These are phyloP conservation scores for Oncopodura yosiiana DNA, from an alignment of 1,140 invertebrate species.

Conservation along the genomic window DNA sequence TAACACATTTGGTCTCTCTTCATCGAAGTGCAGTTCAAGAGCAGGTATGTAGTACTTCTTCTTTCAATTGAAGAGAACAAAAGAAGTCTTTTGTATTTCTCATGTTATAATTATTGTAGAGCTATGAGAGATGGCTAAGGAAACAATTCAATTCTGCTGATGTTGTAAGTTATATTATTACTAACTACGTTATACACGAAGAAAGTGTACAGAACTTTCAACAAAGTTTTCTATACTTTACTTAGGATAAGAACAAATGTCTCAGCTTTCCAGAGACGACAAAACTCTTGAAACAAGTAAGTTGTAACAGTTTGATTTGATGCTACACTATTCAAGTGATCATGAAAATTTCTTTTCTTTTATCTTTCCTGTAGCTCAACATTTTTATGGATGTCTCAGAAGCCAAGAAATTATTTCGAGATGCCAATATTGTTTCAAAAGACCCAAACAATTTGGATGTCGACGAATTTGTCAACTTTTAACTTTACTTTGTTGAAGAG, in stretches of 20 bases:
- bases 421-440: slow-evolving; percentile 44
- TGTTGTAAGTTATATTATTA: too few species aligned
- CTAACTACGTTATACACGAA: too few species aligned
- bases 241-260: slow-evolving; percentile 41
- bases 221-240: too few species aligned
- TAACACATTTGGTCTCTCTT: slow-evolving; percentile 25
- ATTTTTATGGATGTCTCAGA: slow-evolving; percentile 40
- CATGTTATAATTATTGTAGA: too few species aligned
- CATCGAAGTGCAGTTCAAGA: slow-evolving; percentile 24
- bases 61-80: too few species aligned
- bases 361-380: too few species aligned
- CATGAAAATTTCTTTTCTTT: too few species aligned
- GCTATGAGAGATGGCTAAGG: slow-evolving; percentile 41
- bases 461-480: slow-evolving; percentile 49
- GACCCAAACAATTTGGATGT: slow-evolving; percentile 43
- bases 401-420: slow-evolving; percentile 42
- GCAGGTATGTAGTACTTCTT: too few species aligned
- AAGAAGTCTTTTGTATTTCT: too few species aligned
- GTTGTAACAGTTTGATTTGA: too few species aligned
- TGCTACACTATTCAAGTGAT: too few species aligned
- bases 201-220: too few species aligned
- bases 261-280: slow-evolving; percentile 43
- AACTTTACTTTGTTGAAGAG: slow-evolving; percentile 45
- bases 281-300: slow-evolving; percentile 40
- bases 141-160: slow-evolving; percentile 45